Base-by-base conservation (phyloP, 2,113 vertebrate species). In the Lagopus muta region DNA sequence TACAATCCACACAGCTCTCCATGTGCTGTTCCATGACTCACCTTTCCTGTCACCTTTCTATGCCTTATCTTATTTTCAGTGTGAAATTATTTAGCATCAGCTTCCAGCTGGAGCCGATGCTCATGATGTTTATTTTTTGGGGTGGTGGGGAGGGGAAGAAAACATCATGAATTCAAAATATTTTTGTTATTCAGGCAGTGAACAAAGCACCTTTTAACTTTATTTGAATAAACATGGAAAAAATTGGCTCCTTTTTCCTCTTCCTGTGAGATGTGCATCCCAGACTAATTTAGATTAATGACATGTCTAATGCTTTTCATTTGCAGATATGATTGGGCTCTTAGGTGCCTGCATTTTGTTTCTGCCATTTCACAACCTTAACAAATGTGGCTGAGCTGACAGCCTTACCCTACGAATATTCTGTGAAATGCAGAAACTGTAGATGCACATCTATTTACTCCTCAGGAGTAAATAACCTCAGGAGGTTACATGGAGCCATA, bases 41-140 rank as follows among this genome's bases (percentile, higher is more conserved):
- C 14, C 54, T 90, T 96, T 92, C 86, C 66, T 92, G 60, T 92
- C 86, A 74, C 55, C 50, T 64, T 65, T 78, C 61, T 86, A 6
- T 86, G 32, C 11, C 28, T 86, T 93, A 62, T 54, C 40, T 82
- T 77, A 77, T 87, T 87, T 93, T 61, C n/a, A 47, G 40, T 67
- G 19, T 60, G 32, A 50, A 73, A 82, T 82, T 55, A 87, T 87
- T 94, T 89, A 87, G 18, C 61, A 75, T 36, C 57, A 48, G 22
- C 73, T 89, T 93, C 58, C 81, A 92, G 50, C 43, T 89, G 75
- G 34, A 66, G 52, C 28, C 55, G 40, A 34, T 86, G 91, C 28
- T 88, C 43, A 13, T 86, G 57, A 32, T 42, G 8, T 67, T 60
- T 83, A 70, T 45, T 12, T 0, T 30, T 10, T 4, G 25, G 13